phyloP scores from a whole-genome alignment of 1,140 invertebrate species.

The Drosophila sulfurigaster region DNA sequence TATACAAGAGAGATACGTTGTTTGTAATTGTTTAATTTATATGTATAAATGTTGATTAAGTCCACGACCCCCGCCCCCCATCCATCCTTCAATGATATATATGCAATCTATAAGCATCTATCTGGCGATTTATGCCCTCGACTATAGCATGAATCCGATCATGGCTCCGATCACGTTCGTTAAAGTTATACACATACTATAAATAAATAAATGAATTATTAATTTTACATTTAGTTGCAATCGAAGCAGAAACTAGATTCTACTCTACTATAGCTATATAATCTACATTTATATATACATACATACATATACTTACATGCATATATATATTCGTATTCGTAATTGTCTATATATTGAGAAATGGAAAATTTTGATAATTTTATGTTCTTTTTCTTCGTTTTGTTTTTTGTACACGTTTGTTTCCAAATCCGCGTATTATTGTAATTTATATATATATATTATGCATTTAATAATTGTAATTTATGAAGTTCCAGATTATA shows the following conservation, averaged over 20 bases:
- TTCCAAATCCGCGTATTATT: slow-evolving; percentile 39
- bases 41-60: slow-evolving; percentile 74
- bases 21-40: slow-evolving; percentile 73
- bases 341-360: slow-evolving; percentile 21
- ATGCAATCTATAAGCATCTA: slow-evolving; percentile 34
- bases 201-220: slow-evolving; percentile 32
- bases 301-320: neutral
- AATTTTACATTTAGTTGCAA: slow-evolving; percentile 48
- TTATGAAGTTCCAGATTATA: slow-evolving; percentile 43
- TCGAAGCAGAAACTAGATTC: slow-evolving; percentile 26
- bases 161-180: neutral
- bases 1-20: slow-evolving; percentile 60
- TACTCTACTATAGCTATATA: slow-evolving; percentile 1
- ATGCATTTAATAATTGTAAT: slow-evolving; percentile 78
- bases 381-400: slow-evolving; percentile 49
- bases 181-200: neutral
- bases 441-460: slow-evolving; percentile 62
- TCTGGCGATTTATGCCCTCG: slow-evolving; percentile 48
- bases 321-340: slow-evolving; percentile 15
- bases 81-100: slow-evolving; percentile 29
- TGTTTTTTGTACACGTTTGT: slow-evolving; percentile 15
- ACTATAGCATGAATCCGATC: slow-evolving; percentile 43
- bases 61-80: slow-evolving; percentile 29
- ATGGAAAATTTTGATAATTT: slow-evolving; percentile 56
- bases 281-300: slow-evolving; percentile 8